Evolutionary conservation across 2,888 invertebrate genomes (phyloP), one percentile per base, ranked within the genome.

Genomic region (Polydrusus pterygomalis): DNA sequence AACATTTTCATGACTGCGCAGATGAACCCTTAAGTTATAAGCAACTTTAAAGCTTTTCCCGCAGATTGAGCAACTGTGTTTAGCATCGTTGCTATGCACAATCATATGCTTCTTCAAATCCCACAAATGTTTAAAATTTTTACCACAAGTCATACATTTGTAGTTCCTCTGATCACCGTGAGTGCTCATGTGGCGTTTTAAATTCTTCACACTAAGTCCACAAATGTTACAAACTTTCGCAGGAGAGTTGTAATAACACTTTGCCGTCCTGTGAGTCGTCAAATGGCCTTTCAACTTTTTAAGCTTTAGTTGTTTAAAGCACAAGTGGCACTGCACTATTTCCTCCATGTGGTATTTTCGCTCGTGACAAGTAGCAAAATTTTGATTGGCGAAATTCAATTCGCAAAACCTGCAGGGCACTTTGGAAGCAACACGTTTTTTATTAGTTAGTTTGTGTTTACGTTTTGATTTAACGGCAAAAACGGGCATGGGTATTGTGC

Each of bases 21-120:
- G 77, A 58, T 82, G 81, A 5, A 79, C 80, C 68, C 77, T 77
- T 64, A 82, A 34, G 30, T 70, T 70, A 38, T 60, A 70, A 10
- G 78, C 68, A 11, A 79, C 80, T 67, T 79, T 81, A 64, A 90
- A 89, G 0, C 88, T 83, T 76, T 90, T 89, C 73, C 82, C 85
- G 78, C 90, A 90, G 69, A 86, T 88, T 69, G 82, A 83, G 73
- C 90, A 90, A n/a, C 88, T 87, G 65, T 85, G 84, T 17, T 89
- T 87, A 74, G 87, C 89, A 0, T 85, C 87, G 0, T 87, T 87
- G 67, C 86, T 88, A 60, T 89, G 89, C 18, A 79, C 80, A 11
- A 79, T 58, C 77, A 78, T 75, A 43, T 82, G 82, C 51, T 70
- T 69, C 40, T 77, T 77, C 63, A 77, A 68, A 6, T 79, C 80